These are phyloP conservation scores for Drosophila kanapiae DNA, from an alignment of 1,140 invertebrate species.

Conservation along the genomic window DNA sequence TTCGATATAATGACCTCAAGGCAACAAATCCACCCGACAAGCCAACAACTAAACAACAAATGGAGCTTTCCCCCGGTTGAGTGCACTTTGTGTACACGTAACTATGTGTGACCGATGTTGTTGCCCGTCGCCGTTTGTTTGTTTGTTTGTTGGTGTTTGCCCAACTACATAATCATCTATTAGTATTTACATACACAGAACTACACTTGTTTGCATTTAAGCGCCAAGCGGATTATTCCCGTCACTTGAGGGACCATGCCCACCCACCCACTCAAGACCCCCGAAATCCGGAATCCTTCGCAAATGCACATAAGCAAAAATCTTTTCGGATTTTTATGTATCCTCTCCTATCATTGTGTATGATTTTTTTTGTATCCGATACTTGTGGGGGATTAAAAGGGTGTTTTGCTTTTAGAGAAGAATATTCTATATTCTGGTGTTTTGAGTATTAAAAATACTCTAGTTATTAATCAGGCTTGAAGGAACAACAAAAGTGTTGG, in stretches of 20 bases:
- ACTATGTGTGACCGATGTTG: conserved; percentile 76
- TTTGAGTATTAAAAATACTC: no score
- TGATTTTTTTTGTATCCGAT: background rate
- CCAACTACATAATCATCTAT: conserved; percentile 82
- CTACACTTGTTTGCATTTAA: conserved; percentile 83
- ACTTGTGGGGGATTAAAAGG: background rate
- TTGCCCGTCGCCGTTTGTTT: conserved; percentile 28
- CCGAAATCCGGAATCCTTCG: background rate
- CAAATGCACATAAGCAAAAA: conserved; percentile 27
- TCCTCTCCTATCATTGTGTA: conserved; percentile 6
- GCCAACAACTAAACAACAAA: conserved; percentile 71
- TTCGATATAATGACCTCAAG: conserved; percentile 83
- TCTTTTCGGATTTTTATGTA: conserved; percentile 23
- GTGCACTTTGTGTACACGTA: conserved; percentile 81
- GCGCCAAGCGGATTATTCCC: conserved; percentile 76
- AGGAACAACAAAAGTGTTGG: no score
- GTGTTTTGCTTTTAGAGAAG: background rate
- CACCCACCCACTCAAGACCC: conserved; percentile 8
- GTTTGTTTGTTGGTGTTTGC: conserved; percentile 72
- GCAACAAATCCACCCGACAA: conserved; percentile 67
- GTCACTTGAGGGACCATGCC: conserved; percentile 47
- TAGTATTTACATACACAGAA: conserved; percentile 83
- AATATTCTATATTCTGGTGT: no score
- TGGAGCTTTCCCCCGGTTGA: conserved; percentile 73
- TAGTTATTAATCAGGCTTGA: no score